These are phyloP conservation scores for Arenaria interpres DNA, from an alignment of 2,113 vertebrate species.

Conservation along the genomic window DNA sequence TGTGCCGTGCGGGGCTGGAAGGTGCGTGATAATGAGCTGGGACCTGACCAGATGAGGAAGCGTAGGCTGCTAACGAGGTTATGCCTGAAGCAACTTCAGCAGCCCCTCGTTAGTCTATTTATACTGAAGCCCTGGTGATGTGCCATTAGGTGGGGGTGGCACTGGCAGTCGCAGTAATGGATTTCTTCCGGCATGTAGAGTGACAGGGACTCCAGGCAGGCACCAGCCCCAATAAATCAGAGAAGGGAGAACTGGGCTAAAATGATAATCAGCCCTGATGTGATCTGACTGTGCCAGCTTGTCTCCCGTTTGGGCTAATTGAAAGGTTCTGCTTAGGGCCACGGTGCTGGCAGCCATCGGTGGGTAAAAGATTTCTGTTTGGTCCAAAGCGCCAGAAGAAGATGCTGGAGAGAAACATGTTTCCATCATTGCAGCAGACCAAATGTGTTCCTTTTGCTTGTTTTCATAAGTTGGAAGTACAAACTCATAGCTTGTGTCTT, in stretches of 20 bases:
- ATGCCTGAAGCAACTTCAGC: neutral
- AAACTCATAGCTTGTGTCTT: neutral
- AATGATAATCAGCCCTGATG: neutral
- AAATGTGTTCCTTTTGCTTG: neutral
- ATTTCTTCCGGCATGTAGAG: neutral
- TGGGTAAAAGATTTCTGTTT: neutral
- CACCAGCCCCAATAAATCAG: neutral
- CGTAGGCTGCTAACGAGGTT: neutral
- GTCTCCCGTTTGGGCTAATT: neutral
- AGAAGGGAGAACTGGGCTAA: neutral
- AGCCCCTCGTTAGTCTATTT: neutral
- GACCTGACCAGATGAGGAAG: neutral
- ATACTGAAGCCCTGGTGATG: neutral
- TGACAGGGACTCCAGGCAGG: neutral
- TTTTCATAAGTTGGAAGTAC: neutral
- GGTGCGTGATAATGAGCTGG: neutral
- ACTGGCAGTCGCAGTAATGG: neutral
- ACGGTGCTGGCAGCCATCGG: neutral
- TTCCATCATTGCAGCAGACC: neutral
- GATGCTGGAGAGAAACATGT: neutral
- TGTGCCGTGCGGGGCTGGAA: neutral
- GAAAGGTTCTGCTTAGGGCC: neutral
- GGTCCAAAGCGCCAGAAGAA: neutral
- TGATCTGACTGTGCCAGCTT: neutral
- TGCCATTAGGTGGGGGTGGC: neutral